Base-by-base conservation (phyloP, 2,888 invertebrate genomes). In the Emesis russula region DNA sequence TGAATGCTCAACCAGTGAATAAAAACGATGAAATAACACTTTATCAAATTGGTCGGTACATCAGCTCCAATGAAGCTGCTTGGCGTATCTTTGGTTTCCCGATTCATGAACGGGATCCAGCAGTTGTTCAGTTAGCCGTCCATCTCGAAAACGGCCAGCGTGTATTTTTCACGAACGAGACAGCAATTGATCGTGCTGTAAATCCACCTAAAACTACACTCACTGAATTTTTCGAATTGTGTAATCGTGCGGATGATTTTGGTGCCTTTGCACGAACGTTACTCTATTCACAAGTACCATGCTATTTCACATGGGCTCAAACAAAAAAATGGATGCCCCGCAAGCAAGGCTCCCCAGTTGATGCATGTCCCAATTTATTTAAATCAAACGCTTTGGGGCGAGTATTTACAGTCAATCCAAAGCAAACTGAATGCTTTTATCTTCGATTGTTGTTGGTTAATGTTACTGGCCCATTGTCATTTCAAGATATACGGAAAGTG, bases 201-300 rank as follows among this genome's bases (percentile, higher is more conserved):
- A 84, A 84, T 86, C 95, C 95, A 86, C 94, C 93, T 41, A 86
- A 92, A 83, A 95, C 95, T 80, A 95, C 95, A 66, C 92, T 95
- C 36, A 94, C 92, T 25, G 92, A 80, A 74, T 96, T 92, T 91
- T 87, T 89, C 74, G 83, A 90, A 83, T 78, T 87, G 83, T 88
- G 85, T 83, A 90, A 88, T 86, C 78, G 84, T 88, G 76, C 83
- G 81, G 79, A 86, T 85, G 76, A 15, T 86, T 88, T 86, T 82
- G 87, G 90, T 81, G 83, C 84, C 83, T 86, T 86, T 73, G 73
- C 79, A 86, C 70, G 73, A 73, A 86, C 81, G 58, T 31, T 87
- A 53, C 81, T 88, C 75, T 89, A 87, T 81, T 84, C 82, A 25
- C 15, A 87, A 84, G 48, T 48, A 79, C 84, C 88, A 81, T 78